phyloP scores from a whole-genome alignment of 2,797 vertebrate genomes.

The Chelon labrosus region DNA sequence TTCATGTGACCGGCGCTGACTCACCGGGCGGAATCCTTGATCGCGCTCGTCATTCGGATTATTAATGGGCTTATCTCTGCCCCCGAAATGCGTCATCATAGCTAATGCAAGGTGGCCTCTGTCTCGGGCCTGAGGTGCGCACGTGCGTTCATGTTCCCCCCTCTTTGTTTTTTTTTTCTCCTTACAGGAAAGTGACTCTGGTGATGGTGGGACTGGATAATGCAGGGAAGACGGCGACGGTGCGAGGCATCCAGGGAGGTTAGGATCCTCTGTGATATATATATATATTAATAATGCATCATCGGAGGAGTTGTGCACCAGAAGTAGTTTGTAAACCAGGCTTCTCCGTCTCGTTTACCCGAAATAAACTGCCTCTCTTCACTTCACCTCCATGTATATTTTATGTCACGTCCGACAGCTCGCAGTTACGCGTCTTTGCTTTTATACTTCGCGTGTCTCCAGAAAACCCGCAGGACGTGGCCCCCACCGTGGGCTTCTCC shows the following conservation, averaged over 20 bases:
- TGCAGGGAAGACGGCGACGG: constrained; percentile 89
- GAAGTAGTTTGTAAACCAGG: no score
- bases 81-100: constrained; percentile 37
- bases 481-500: constrained; percentile 84
- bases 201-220: constrained; percentile 90
- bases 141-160: no score
- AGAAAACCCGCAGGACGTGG: constrained; percentile 84
- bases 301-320: no score
- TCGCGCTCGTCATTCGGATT: constrained; percentile 43
- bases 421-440: neutral
- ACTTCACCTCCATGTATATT: constrained; percentile 14
- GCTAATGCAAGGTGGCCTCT: constrained; percentile 29
- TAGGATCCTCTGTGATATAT: constrained; percentile 7
- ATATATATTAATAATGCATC: neutral
- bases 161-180: neutral
- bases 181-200: constrained; percentile 88
- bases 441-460: neutral
- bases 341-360: neutral
- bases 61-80: constrained; percentile 51
- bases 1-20: constrained; percentile 33
- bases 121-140: neutral
- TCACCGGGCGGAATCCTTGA: constrained; percentile 35
- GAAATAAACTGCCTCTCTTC: neutral
- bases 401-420: neutral
- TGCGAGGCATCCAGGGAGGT: constrained; percentile 89